Conservation (phyloP, 2,797 vertebrate species). For the Squalus acanthias region DNA sequence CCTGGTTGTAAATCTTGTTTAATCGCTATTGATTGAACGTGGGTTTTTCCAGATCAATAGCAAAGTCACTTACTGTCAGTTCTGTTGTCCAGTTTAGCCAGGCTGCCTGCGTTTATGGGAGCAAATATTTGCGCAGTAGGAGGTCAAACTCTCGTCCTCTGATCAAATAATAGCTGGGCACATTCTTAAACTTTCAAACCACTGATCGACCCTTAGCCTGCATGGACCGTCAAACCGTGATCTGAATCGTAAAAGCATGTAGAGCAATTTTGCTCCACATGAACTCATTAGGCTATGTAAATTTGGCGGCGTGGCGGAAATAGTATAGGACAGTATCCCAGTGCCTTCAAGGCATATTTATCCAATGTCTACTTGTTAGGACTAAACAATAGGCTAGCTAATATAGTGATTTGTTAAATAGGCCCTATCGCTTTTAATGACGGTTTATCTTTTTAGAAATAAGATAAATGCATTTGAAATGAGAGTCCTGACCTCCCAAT, state of each 20-base stretch:
- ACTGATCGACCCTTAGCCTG: background rate
- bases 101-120: background rate
- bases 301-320: background rate
- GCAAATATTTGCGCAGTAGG: conserved; percentile 26
- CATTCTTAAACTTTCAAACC: conserved; percentile 12
- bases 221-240: background rate
- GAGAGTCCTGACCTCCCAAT: background rate
- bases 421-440: background rate
- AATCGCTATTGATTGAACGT: background rate
- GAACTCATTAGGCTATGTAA: no score
- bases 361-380: background rate
- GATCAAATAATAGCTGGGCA: background rate
- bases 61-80: background rate
- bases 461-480: no score
- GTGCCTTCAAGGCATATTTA: background rate
- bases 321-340: background rate
- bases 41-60: background rate
- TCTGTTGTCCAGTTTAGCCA: background rate
- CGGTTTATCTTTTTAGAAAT: background rate
- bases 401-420: background rate
- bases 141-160: background rate
- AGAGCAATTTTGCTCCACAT: background rate
- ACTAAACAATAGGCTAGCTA: background rate
- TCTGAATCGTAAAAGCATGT: background rate
- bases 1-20: background rate